These are phyloP conservation scores for Taenaris catops DNA, from an alignment of 2,888 invertebrate species.

Conservation along the genomic window DNA sequence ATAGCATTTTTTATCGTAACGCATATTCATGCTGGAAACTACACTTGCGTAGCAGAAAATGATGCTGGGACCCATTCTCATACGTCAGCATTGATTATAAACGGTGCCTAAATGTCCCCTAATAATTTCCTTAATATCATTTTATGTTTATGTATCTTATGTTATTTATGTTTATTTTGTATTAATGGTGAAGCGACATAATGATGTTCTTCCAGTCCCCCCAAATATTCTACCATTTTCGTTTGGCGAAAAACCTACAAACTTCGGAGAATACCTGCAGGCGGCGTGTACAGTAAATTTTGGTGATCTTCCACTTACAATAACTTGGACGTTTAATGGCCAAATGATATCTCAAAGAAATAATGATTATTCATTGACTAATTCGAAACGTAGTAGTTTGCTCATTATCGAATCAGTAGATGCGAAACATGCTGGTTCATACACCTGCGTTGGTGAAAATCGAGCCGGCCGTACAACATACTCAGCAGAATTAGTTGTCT, in stretches of 20 bases:
- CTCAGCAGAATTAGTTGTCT: constrained; percentile 80
- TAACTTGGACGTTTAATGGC: constrained; percentile 86
- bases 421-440: constrained; percentile 85
- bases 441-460: constrained; percentile 85
- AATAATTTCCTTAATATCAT: constrained; percentile 11
- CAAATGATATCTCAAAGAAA: constrained; percentile 71
- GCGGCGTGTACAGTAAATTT: constrained; percentile 81
- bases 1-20: too few species aligned
- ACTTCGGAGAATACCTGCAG: constrained; percentile 82
- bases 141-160: constrained; percentile 24
- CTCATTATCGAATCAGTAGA: constrained; percentile 85
- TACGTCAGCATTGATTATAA: constrained; percentile 85
- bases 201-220: constrained; percentile 72
- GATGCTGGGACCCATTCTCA: constrained; percentile 84
- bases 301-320: constrained; percentile 85
- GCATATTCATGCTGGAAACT: constrained; percentile 86
- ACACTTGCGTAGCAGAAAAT: constrained; percentile 87
- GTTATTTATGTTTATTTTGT: constrained; percentile 27
- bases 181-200: constrained; percentile 28
- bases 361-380: constrained; percentile 57
- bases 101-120: constrained; percentile 76
- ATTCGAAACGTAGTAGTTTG: constrained; percentile 81
- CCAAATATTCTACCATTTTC: constrained; percentile 83
- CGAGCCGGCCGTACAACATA: constrained; percentile 79
- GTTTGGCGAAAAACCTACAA: constrained; percentile 82